phyloP scores from a whole-genome alignment of 2,797 vertebrate genomes.

The Neopelma chrysocephalum region DNA sequence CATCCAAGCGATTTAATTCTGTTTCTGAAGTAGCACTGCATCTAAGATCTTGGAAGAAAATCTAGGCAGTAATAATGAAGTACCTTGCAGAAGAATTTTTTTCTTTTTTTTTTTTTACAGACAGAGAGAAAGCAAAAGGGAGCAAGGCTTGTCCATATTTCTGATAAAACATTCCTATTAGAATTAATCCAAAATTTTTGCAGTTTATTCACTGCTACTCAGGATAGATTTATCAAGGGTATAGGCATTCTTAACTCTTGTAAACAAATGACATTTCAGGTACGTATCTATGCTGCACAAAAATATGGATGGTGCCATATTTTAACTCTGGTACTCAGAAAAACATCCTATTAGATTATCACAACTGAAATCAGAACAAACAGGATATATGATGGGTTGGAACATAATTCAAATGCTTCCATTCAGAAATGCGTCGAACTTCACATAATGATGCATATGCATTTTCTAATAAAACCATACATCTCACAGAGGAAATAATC shows the following conservation, averaged over 20 bases:
- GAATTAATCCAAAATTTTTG: neutral
- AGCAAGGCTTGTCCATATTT: neutral
- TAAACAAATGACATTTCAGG: neutral
- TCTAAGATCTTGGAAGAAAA: neutral
- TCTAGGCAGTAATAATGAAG: neutral
- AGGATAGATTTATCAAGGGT: neutral
- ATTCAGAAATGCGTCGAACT: neutral
- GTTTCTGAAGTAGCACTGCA: neutral
- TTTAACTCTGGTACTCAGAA: neutral
- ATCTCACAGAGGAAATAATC: slow-evolving; percentile 11
- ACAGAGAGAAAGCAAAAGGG: neutral
- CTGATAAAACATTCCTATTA: neutral
- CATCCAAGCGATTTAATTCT: neutral
- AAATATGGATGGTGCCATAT: neutral
- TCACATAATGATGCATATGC: neutral
- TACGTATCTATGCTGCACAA: neutral
- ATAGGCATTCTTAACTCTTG: neutral
- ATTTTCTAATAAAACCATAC: slow-evolving; percentile 15
- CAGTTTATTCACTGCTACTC: neutral
- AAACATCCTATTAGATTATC: slow-evolving; percentile 14
- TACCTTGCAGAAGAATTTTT: neutral
- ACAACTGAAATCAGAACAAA: slow-evolving; percentile 15
- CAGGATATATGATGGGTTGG: neutral
- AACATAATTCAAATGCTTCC: slow-evolving; percentile 27
- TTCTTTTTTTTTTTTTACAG: neutral